Percentiles rank a stretch among this genome's conserved stretches.
Evolutionary conservation across 2,797 vertebrate genomes (phyloP).

Genomic region (Trematomus bernacchii): DNA sequence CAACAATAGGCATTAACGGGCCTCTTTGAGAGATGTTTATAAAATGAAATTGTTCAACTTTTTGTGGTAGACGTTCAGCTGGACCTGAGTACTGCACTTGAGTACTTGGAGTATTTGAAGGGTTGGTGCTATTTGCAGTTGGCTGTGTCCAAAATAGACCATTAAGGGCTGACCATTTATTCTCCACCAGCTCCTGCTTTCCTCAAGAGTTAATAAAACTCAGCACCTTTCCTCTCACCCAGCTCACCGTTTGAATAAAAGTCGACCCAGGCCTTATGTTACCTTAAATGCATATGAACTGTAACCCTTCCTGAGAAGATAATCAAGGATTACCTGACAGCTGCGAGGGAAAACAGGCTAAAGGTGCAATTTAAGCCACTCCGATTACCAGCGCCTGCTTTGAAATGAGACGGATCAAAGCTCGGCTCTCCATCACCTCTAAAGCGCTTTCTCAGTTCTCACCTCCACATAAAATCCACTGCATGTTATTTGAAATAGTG

Average conservation of each 20-base stretch:
- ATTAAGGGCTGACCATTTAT: too few relatives aligned
- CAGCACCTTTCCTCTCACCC: neutral
- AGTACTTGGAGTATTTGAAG: too few relatives aligned
- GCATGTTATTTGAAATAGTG: constrained; percentile 38
- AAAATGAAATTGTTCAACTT: too few relatives aligned
- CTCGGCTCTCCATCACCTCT: constrained; percentile 44
- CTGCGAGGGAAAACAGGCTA: constrained; percentile 23
- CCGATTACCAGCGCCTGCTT: constrained; percentile 12
- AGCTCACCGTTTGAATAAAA: neutral
- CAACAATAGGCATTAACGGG: too few relatives aligned
- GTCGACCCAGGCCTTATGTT: neutral
- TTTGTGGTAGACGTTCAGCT: too few relatives aligned
- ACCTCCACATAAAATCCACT: constrained; percentile 32
- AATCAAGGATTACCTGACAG: constrained; percentile 36
- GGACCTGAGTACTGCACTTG: too few relatives aligned
- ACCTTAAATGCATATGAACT: neutral
- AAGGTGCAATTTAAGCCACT: constrained; percentile 12
- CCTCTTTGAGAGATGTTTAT: too few relatives aligned
- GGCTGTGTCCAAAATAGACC: too few relatives aligned
- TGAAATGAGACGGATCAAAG: constrained; percentile 45
- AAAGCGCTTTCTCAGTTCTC: constrained; percentile 32
- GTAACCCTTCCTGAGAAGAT: constrained; percentile 11
- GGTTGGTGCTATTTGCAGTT: too few relatives aligned
- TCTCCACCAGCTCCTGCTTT: too few relatives aligned
- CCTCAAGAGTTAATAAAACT: too few relatives aligned